phyloP scores from a whole-genome alignment of 1,140 invertebrate genomes.

The Diuraphis noxia region DNA sequence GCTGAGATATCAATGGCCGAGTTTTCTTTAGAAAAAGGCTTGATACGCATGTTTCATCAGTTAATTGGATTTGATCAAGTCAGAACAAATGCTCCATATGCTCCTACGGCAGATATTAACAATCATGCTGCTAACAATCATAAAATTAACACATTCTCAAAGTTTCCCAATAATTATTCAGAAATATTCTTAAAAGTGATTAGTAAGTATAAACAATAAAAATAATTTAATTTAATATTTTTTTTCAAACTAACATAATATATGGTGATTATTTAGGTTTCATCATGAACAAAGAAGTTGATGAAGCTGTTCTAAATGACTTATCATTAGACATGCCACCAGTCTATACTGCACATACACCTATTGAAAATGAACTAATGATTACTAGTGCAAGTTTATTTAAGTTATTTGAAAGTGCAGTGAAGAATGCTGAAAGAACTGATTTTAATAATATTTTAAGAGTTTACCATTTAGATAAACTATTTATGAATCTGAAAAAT shows the following conservation, averaged over 20 bases:
- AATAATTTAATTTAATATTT: not conserved
- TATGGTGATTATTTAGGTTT: constrained; percentile 32
- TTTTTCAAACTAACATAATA: not conserved
- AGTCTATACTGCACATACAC: constrained; percentile 25
- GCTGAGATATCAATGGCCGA: constrained; percentile 31
- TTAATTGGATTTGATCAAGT: constrained; percentile 38
- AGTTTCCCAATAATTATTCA: not conserved
- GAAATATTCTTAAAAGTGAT: constrained; percentile 41
- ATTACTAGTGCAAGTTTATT: constrained; percentile 9
- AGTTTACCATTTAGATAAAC: constrained; percentile 41
- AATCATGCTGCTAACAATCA: constrained; percentile 24
- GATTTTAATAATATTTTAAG: constrained; percentile 16
- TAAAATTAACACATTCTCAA: not conserved
- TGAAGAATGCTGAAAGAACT: not conserved
- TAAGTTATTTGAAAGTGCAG: constrained; percentile 4
- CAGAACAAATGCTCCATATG: not conserved
- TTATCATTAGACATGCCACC: constrained; percentile 28
- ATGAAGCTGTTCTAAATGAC: constrained; percentile 24
- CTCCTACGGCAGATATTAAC: constrained; percentile 23
- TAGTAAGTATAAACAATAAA: constrained; percentile 18
- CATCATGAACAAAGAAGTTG: constrained; percentile 14
- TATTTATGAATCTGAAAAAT: constrained; percentile 40
- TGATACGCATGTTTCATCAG: constrained; percentile 22
- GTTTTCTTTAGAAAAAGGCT: constrained; percentile 25
- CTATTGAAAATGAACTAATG: constrained; percentile 17